Evolutionary conservation across 2,113 vertebrate genomes (phyloP).

Genomic region (Lathamus discolor): DNA sequence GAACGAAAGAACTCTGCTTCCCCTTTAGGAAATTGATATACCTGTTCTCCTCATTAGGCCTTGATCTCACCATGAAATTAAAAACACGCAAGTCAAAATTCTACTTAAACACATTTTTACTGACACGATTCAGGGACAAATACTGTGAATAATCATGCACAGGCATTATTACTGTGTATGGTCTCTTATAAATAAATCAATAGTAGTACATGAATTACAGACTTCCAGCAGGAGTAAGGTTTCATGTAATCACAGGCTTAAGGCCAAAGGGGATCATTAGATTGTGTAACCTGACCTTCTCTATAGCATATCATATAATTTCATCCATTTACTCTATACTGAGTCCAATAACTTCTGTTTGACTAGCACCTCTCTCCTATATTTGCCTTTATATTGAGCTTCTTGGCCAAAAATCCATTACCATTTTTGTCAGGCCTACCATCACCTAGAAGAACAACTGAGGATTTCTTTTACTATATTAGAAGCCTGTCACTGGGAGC

Average conservation of each 20-base stretch:
- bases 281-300: slow-evolving; percentile 34
- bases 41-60: neutral
- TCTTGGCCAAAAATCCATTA: slow-evolving; percentile 53
- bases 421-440: slow-evolving; percentile 38
- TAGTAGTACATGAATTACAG: neutral
- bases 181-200: neutral
- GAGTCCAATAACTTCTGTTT: slow-evolving; percentile 57
- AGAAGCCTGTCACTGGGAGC: neutral
- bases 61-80: neutral
- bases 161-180: neutral
- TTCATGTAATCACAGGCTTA: neutral
- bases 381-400: slow-evolving; percentile 63
- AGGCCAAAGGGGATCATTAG: slow-evolving; percentile 9
- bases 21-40: neutral
- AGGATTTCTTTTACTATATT: neutral
- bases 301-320: neutral
- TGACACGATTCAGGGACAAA: neutral
- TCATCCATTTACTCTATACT: slow-evolving; percentile 27
- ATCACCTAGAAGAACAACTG: neutral
- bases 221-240: neutral
- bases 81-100: neutral
- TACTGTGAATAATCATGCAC: neutral
- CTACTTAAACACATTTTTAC: neutral
- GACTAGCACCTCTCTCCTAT: slow-evolving; percentile 28
- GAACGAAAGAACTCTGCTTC: neutral